phyloP scores from a whole-genome alignment of 2,888 invertebrate genomes.

The Hyppa rectilinea region DNA sequence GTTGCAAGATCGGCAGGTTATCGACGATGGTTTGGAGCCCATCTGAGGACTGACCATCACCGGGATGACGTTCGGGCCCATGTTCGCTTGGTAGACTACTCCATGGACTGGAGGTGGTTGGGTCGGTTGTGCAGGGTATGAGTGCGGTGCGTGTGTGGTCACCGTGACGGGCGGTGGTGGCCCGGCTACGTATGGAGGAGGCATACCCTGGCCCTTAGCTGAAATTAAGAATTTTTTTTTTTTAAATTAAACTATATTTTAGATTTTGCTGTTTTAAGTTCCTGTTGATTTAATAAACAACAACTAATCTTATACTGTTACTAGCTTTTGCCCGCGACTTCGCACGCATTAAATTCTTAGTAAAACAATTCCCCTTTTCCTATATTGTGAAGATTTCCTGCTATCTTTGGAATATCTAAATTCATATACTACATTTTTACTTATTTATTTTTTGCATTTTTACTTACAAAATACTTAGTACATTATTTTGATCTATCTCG shows the following conservation, averaged over 20 bases:
- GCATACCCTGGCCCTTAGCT: conserved; percentile 53
- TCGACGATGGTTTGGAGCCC: conserved; percentile 24
- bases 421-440: too few species aligned
- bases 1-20: conserved; percentile 46
- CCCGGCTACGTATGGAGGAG: conserved; percentile 32
- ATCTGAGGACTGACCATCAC: conserved; percentile 30
- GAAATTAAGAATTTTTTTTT: conserved; percentile 3
- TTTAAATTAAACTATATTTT: neutral
- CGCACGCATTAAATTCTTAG: too few species aligned
- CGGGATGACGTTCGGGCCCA: conserved; percentile 24
- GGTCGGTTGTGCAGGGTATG: conserved; percentile 34
- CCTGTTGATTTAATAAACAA: neutral
- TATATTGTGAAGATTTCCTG: too few species aligned
- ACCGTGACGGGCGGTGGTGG: conserved; percentile 13
- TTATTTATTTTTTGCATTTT: too few species aligned
- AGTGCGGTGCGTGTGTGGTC: conserved; percentile 21
- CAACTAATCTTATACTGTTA: neutral
- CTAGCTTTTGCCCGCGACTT: too few species aligned
- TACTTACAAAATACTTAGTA: too few species aligned
- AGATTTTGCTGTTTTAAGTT: neutral
- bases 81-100: conserved; percentile 26
- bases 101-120: conserved; percentile 23
- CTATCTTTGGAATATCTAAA: too few species aligned
- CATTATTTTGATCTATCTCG: too few species aligned
- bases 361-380: too few species aligned